These are phyloP conservation scores for Caenorhabditis brenneri DNA, from an alignment of 1,140 invertebrate genomes.

Conservation along the genomic window DNA sequence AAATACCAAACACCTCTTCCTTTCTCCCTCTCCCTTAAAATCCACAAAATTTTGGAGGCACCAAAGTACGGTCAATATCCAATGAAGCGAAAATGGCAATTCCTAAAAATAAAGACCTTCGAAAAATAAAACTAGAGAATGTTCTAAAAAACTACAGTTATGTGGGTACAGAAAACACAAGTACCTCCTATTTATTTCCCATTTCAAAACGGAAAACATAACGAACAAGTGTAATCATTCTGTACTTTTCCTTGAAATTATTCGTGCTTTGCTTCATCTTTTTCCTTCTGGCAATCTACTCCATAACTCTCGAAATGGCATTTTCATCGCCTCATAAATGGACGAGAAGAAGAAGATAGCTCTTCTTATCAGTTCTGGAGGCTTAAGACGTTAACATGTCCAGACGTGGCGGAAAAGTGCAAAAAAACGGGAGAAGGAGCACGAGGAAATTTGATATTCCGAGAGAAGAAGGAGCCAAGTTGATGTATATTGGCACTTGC, in stretches of 20 bases:
- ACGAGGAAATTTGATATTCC: conserved; percentile 26
- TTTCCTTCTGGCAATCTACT: neutral
- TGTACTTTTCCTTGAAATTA: neutral
- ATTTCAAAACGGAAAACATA: neutral
- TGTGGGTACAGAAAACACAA: neutral
- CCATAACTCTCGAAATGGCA: neutral
- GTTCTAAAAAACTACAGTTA: neutral
- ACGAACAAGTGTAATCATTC: neutral
- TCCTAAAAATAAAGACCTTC: neutral
- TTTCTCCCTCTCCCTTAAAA: neutral
- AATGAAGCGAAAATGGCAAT: neutral
- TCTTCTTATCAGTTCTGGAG: conserved; percentile 12
- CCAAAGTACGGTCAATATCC: neutral
- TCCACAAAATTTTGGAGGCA: neutral
- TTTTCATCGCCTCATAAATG: neutral
- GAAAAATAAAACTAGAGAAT: neutral
- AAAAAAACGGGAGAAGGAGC: neutral
- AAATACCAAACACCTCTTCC: neutral
- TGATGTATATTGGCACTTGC: conserved; percentile 30
- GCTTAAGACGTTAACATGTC: conserved; percentile 1
- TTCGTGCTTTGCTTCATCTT: neutral
- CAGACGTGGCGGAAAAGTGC: neutral
- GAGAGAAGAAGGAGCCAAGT: neutral
- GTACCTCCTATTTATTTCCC: neutral
- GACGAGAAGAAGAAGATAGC: neutral